Evolutionary conservation across 2,797 vertebrate species (phyloP).

Genomic region (Mus spretus): DNA sequence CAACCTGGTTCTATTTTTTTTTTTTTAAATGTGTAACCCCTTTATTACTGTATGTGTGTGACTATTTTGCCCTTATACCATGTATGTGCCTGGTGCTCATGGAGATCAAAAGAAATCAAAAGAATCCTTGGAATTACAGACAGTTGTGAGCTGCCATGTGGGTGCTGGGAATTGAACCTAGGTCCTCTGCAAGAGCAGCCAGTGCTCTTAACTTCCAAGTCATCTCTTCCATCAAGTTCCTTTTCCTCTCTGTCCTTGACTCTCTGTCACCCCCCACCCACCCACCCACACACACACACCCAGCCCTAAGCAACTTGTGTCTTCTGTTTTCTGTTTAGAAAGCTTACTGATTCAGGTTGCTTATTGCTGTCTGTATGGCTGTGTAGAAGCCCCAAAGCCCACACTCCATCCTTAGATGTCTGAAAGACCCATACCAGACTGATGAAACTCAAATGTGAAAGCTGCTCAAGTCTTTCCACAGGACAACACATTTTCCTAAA

Average conservation of each 20-base stretch:
- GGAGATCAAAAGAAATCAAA: neutral
- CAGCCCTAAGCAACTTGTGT: neutral
- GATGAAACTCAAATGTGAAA: neutral
- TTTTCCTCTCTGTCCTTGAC: neutral
- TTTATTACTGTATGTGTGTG: neutral
- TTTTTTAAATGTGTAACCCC: neutral
- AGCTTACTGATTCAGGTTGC: neutral
- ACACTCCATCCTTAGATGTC: neutral
- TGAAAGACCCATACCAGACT: neutral
- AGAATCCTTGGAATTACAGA: neutral
- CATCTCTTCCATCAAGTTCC: neutral
- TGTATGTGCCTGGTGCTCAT: neutral
- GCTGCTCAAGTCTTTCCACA: neutral
- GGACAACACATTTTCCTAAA: neutral
- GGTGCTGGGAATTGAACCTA: neutral
- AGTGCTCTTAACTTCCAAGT: neutral
- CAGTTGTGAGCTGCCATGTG: neutral
- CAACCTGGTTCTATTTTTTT: neutral
- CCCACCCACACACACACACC: fast-evolving
- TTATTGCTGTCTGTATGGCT: neutral
- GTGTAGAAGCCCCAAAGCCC: neutral
- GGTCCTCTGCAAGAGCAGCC: neutral
- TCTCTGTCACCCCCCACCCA: neutral
- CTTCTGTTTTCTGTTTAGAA: neutral
- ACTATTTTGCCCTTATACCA: neutral